Conservation (phyloP, 2,888 invertebrate genomes). For the Ischnus inquisitorius region DNA sequence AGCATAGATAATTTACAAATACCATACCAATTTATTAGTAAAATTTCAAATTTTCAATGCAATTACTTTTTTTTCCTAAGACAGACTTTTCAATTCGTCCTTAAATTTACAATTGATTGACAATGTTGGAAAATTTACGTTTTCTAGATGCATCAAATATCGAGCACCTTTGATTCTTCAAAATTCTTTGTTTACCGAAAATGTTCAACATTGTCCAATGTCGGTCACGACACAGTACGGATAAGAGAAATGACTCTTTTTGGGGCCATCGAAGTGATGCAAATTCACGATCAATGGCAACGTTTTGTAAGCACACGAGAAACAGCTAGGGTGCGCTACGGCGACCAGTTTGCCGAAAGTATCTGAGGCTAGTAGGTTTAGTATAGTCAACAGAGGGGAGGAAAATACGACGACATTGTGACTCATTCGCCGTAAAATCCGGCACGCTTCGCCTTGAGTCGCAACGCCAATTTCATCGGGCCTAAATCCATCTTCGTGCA, state of each 20-base stretch:
- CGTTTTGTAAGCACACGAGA: neutral
- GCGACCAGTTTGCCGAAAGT: neutral
- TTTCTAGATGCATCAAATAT: neutral
- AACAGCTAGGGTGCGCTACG: neutral
- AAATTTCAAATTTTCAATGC: no score
- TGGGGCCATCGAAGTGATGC: no score
- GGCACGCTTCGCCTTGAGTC: conserved; percentile 61
- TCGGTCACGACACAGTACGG: no score
- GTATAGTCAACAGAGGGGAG: conserved; percentile 19
- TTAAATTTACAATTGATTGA: neutral
- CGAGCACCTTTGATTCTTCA: no score
- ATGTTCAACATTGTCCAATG: no score
- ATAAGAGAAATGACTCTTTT: no score
- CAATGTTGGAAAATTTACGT: neutral
- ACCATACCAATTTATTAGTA: neutral
- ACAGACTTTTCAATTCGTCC: no score
- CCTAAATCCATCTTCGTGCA: neutral
- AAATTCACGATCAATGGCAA: neutral
- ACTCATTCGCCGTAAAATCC: conserved; percentile 79
- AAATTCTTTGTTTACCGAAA: no score
- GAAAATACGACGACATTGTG: conserved; percentile 65
- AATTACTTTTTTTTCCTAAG: no score
- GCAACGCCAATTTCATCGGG: conserved; percentile 55
- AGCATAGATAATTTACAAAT: neutral
- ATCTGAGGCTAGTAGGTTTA: neutral